Evolutionary conservation across 2,113 vertebrate genomes (phyloP), one percentile per base, ranked within the genome.

Genomic region (Crotalus helleri): DNA sequence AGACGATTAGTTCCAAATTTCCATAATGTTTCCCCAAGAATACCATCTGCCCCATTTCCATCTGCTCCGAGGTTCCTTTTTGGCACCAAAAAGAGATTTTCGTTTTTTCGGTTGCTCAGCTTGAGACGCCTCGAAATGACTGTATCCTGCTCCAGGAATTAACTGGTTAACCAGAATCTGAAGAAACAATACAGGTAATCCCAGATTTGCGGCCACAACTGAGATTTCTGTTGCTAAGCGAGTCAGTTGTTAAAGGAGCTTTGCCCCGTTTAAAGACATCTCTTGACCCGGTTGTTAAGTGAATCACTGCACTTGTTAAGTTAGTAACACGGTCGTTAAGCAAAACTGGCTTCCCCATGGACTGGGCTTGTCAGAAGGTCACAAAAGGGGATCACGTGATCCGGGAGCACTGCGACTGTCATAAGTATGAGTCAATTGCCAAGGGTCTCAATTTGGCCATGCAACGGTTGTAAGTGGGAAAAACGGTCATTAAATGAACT

Each of bases 141-240:
- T 1, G 3, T 64, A 11, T 64, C 59, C 24, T 64, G 59, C 26
- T 64, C 24, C 59, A 26, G 59, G 8, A 3, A 61, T 29, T 3
- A 44, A 24, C 81, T 13, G 39, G 58, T 95, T 94, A 95, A 96
- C 90, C 1, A 93, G 87, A 90, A 87, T 87, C 19, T 26, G 12
- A 57, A 54, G 26, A 91, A 91, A 54, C 19, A 87, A 93, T 74
- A 53, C 13, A 58, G 57, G 57, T 57, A 1, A 3, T 57, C 55
- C 17, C 19, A 5, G 55, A 19, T 5, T 4, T 57, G 5, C 1
- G 1, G 19, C 15, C 55, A 5, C 4, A 4, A 57, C 5, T 19
- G 58, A 59, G 58, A 3, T 59, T 59, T 3, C 58, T 26, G 58
- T 59, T 10, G 58, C 58, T 59, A 26, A 59, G 58, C 1, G 23